Evolutionary conservation across 2,888 invertebrate genomes (phyloP), one percentile per base, ranked within the genome.

Genomic region (Lissocephala sabroskyi): DNA sequence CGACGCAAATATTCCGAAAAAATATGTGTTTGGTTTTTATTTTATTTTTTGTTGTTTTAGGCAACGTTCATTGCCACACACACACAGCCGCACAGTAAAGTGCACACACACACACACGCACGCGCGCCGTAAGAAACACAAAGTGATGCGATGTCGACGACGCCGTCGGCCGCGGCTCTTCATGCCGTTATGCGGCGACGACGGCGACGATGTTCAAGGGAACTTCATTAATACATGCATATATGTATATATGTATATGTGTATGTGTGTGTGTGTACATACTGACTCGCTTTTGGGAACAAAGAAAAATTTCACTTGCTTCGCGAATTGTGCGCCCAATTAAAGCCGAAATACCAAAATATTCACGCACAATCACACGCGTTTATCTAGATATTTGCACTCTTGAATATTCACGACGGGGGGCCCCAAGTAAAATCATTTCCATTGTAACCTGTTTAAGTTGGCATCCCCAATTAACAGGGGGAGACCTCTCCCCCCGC

Each of bases 261-360:
- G n/a, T n/a, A n/a, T n/a, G n/a, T n/a, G n/a, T n/a, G n/a, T n/a
- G n/a, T n/a, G n/a, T n/a, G 41, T 57, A 59, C 52, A 53, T 61
- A 51, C 45, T 42, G 46, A 44, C 42, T 45, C 30, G 45, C 28
- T 16, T 19, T 49, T 48, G 44, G 56, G 62, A 76, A 73, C 74
- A 74, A 73, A 74, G 77, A 62, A 63, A n/a, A 73, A 66, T 74
- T 76, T 73, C 62, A 68, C 66, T 76, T 68, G 64, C 62, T 59
- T 65, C 52, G 48, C 52, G 39, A 55, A 55, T 41, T 48, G 9
- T 45, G 45, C 39, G 42, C 44, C 44, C n/a, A n/a, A n/a, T n/a
- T n/a, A n/a, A n/a, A 35, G 16, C 35, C 13, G 35, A 3, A 41
- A 54, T 32, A 53, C 41, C 37, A 51, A 47, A n/a, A n/a, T n/a